phyloP scores from a whole-genome alignment of 2,113 vertebrate species.

The Atrichornis clamosus region DNA sequence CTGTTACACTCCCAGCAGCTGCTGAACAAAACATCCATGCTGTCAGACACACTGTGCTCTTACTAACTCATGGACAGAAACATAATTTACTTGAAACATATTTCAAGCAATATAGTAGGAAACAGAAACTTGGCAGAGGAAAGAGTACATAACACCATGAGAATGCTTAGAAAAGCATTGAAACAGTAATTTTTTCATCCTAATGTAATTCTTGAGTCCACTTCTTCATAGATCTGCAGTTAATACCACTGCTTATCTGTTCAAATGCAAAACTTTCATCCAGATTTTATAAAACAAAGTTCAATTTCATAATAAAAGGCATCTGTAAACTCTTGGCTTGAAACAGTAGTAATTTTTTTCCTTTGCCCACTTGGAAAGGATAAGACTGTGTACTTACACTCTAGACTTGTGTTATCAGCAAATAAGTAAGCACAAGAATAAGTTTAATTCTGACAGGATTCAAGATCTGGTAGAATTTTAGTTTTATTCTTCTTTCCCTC shows the following conservation, averaged over 20 bases:
- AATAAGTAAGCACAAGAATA: background rate
- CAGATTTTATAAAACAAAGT: background rate
- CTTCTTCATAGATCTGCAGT: background rate
- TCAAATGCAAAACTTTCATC: background rate
- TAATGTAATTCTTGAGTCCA: background rate
- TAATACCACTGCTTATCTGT: background rate
- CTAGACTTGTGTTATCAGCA: background rate
- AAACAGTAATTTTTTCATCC: background rate
- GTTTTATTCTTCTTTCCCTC: background rate
- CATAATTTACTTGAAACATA: background rate
- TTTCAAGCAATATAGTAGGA: background rate
- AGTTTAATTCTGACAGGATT: background rate
- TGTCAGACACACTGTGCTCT: background rate
- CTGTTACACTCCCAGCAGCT: background rate
- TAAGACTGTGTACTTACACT: background rate
- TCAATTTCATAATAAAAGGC: background rate
- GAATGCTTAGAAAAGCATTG: background rate
- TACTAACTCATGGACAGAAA: background rate
- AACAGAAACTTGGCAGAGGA: background rate
- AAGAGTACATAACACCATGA: background rate
- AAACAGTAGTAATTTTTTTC: background rate
- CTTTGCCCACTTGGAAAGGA: background rate
- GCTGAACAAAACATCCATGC: background rate
- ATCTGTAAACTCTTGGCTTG: background rate
- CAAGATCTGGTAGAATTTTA: background rate